phyloP scores from a whole-genome alignment of 1,140 invertebrate species.

The Drosophila erecta region DNA sequence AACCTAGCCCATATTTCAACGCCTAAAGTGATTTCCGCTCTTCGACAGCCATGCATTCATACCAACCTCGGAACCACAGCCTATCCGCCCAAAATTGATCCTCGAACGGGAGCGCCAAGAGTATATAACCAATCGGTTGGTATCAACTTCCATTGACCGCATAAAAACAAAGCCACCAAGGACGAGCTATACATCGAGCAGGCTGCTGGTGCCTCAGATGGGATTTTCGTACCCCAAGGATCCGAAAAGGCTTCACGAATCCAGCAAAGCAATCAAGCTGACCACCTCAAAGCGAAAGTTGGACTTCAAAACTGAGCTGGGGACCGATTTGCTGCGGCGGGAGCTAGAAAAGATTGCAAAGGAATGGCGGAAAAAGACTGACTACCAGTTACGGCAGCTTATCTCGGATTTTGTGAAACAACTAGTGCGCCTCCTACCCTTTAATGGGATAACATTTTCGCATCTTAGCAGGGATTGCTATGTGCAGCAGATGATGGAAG shows the following conservation, averaged over 20 bases:
- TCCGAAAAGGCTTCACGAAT: not conserved
- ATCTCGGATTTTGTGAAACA: conserved; percentile 48
- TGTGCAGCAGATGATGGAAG: conserved; percentile 24
- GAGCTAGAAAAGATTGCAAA: conserved; percentile 24
- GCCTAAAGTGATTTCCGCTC: no score
- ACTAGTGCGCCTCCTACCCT: conserved; percentile 23
- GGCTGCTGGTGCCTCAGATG: conserved; percentile 26
- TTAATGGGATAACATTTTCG: conserved; percentile 1
- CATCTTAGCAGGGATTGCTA: conserved; percentile 25
- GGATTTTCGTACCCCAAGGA: conserved; percentile 44
- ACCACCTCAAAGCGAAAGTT: conserved; percentile 37
- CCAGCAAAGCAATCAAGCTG: conserved; percentile 2
- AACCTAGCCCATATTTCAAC: no score
- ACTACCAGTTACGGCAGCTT: conserved; percentile 22
- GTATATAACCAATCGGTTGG: not conserved
- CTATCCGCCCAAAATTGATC: conserved; percentile 28
- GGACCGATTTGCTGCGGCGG: conserved; percentile 1
- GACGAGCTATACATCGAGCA: conserved; percentile 9
- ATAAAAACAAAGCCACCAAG: conserved; percentile 5
- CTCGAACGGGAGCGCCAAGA: conserved; percentile 16
- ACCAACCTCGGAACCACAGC: conserved; percentile 5
- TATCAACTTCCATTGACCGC: conserved; percentile 17
- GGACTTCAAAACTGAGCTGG: conserved; percentile 6
- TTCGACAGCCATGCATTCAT: no score
- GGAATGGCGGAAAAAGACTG: conserved; percentile 12